Conservation (phyloP, 2,797 vertebrate genomes). For the Scolopax rusticola region DNA sequence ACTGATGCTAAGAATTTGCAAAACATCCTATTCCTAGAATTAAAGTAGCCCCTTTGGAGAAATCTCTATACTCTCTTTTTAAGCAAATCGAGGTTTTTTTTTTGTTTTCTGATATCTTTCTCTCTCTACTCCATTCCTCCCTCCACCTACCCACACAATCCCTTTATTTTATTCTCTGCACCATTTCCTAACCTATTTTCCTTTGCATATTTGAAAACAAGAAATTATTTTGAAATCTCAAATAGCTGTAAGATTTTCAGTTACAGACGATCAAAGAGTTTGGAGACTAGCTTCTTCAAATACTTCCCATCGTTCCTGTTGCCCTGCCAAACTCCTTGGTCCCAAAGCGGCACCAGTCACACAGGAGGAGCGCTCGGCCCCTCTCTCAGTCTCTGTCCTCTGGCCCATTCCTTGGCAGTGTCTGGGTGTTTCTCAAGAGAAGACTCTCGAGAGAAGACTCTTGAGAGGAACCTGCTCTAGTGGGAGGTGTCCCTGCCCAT, state of each 20-base stretch:
- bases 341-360: background rate
- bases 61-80: background rate
- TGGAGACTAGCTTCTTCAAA: background rate
- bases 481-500: too few species aligned
- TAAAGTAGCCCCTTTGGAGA: conserved; percentile 31
- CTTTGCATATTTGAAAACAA: conserved; percentile 21
- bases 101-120: background rate
- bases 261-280: background rate
- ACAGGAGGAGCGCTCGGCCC: background rate
- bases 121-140: background rate
- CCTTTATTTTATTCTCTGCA: conserved; percentile 16
- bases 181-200: background rate
- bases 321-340: background rate
- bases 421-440: background rate
- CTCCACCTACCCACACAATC: conserved; percentile 6
- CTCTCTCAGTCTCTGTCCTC: background rate
- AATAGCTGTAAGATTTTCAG: background rate
- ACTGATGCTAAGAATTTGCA: conserved; percentile 7
- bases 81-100: background rate
- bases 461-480: too few species aligned
- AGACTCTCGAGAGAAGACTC: background rate
- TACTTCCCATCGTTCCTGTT: background rate
- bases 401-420: background rate
- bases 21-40: conserved; percentile 22
- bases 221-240: background rate